Base-by-base conservation (phyloP, 2,888 invertebrate genomes). In the Pseudanteris insignis region DNA sequence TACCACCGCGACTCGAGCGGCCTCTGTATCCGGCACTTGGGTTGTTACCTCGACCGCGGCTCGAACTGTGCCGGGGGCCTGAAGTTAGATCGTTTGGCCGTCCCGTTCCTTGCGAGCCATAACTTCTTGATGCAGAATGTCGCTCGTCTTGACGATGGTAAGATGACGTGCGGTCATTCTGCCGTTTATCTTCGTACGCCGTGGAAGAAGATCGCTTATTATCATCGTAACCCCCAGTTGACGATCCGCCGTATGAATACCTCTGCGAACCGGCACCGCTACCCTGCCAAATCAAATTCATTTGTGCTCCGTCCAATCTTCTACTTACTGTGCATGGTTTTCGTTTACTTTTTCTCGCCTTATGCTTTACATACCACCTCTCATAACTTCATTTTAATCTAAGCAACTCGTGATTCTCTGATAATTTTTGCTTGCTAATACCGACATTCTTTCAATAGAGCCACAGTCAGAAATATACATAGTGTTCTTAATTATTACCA, bases 261-360 rank as follows among this genome's bases (percentile, higher is more conserved):
- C 78, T 75, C 76, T 78, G 78, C 66, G 77, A 76, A 67, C 75
- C 70, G 63, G 75, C 68, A 54, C 74, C 71, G 69, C 74, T 71
- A 67, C 75, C 78, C 78, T 78, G 77, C 75, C 72, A 77, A 78
- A 78, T 75, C 73, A 78, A 77, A 78, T 72, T 77, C 70, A 72
- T 71, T 71, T 74, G 73, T 73, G 70, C 71, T 70, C 72, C 70
- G 62, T 72, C 71, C 67, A 54, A 55, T 48, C 37, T 47, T 55
- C 47, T 26, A 51, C n/a, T 34, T 36, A 41, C 10, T 12, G 40
- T 34, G 34, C 41, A 33, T 15, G 9, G 8, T 64, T 66, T 59
- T 65, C 28, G 10, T 2, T 11, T 28, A 28, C 10, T 28, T 11
- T 28, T 2, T 28, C 28, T 18, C 18, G 18, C 14, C 13, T 32